Conservation (phyloP, 1,140 invertebrate species). For the Trichoplusia ni region DNA sequence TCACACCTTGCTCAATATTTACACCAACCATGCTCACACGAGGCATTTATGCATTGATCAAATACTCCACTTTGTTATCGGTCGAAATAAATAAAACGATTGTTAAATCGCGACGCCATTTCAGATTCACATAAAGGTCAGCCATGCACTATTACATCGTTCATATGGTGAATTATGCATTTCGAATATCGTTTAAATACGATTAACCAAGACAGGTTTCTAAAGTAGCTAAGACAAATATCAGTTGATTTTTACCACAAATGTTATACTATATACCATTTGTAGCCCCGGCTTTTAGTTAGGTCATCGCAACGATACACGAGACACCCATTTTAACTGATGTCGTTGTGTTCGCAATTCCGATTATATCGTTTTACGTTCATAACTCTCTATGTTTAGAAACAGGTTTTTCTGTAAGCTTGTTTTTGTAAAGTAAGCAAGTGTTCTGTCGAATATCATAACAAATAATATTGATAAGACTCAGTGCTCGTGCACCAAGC, state of each 20-base stretch:
- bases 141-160: constrained; percentile 34
- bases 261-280: constrained; percentile 28
- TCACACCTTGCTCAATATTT: constrained; percentile 20
- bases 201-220: constrained; percentile 41
- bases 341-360: constrained; percentile 35
- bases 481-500: constrained; percentile 8
- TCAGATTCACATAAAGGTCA: constrained; percentile 36
- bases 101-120: not conserved
- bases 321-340: constrained; percentile 30
- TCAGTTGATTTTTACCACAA: constrained; percentile 37
- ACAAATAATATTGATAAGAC: not conserved
- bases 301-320: constrained; percentile 50
- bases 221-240: constrained; percentile 27
- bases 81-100: not conserved
- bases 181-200: constrained; percentile 41
- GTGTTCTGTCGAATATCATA: not conserved
- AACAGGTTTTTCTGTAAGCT: constrained; percentile 1
- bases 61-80: not conserved
- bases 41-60: not conserved
- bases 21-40: not conserved
- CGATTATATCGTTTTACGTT: no score
- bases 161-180: constrained; percentile 44
- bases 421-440: not conserved
- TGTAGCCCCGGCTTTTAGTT: constrained; percentile 9
- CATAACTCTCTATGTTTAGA: constrained; percentile 24